Evolutionary conservation across 1,140 invertebrate genomes (phyloP).

Genomic region (Phthorimaea operculella): DNA sequence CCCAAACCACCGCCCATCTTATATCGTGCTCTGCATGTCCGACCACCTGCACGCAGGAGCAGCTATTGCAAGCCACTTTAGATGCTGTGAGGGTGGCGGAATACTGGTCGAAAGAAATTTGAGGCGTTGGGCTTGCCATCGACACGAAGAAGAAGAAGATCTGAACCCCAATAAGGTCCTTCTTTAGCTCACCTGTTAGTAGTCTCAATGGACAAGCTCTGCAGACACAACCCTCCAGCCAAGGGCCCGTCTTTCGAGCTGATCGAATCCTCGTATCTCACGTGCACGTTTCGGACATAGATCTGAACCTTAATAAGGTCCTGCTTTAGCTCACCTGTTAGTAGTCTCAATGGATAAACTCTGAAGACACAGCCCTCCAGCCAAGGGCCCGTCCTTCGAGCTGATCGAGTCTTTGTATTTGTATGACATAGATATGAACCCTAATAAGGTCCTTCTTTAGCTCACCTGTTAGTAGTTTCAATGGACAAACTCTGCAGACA

Average conservation of each 20-base stretch:
- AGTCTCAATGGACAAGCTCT: conserved; percentile 81
- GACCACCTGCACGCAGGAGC: too few species aligned
- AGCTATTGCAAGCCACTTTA: too few species aligned
- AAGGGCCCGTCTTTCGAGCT: conserved; percentile 74
- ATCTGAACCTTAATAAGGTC: too few species aligned
- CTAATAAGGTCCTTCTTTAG: too few species aligned
- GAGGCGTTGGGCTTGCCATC: too few species aligned
- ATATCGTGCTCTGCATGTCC: too few species aligned
- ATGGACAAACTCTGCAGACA: conserved; percentile 83
- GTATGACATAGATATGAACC: conserved; percentile 85
- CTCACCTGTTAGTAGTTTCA: conserved; percentile 84
- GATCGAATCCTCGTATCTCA: conserved; percentile 84
- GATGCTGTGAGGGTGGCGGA: too few species aligned
- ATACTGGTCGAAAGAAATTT: too few species aligned
- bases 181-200: conserved; percentile 80
- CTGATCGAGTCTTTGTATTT: conserved; percentile 85
- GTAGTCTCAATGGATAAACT: conserved; percentile 83
- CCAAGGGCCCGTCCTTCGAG: conserved; percentile 74
- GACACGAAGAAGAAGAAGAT: too few species aligned
- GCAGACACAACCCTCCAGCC: conserved; percentile 82
- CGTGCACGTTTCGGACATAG: conserved; percentile 82
- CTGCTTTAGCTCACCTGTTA: conserved; percentile 76
- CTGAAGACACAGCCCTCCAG: conserved; percentile 83
- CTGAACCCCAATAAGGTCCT: conserved; percentile 82
- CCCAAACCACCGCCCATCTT: too few species aligned